Conservation (phyloP, 53 echinoderm and acorn worm species). For the Pentamera pediparva region DNA sequence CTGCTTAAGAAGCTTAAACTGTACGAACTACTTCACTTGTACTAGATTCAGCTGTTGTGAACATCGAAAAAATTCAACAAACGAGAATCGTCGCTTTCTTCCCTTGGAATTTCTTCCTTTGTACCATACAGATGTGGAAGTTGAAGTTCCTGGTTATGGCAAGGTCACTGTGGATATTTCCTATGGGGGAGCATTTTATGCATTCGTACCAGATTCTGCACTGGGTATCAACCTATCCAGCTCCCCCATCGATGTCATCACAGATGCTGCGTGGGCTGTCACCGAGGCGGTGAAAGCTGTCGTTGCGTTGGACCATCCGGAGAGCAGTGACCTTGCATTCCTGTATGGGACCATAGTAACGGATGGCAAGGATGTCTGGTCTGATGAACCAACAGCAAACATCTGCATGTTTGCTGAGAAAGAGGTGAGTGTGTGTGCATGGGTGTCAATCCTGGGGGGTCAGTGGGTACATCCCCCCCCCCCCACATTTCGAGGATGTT, state of each 20-base stretch:
- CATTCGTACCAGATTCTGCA: constrained; percentile 51
- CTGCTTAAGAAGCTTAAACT: no score
- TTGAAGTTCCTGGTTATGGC: constrained; percentile 57
- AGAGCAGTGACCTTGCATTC: constrained; percentile 65
- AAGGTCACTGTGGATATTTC: constrained; percentile 67
- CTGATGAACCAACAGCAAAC: constrained; percentile 49
- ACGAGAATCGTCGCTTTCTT: no score
- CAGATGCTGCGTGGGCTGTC: constrained; percentile 57
- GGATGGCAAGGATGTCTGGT: constrained; percentile 69
- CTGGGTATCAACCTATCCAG: constrained; percentile 60
- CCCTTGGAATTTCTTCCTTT: no score
- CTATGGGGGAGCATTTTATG: constrained; percentile 96
- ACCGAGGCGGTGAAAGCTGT: constrained; percentile 48
- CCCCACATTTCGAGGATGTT: no score
- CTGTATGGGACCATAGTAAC: constrained; percentile 84
- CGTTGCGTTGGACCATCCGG: constrained; percentile 62
- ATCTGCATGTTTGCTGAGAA: constrained; percentile 80
- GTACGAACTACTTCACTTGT: no score
- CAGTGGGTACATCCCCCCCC: no score
- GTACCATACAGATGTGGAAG: constrained; percentile 60
- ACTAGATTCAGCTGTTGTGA: no score
- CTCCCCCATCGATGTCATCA: constrained; percentile 39
- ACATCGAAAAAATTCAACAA: no score
- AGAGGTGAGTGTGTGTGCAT: no score
- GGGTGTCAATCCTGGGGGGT: no score